Evolutionary conservation across 2,888 invertebrate genomes (phyloP), one percentile per base, ranked within the genome.

Genomic region (Dyspetes luteomarginatus): DNA sequence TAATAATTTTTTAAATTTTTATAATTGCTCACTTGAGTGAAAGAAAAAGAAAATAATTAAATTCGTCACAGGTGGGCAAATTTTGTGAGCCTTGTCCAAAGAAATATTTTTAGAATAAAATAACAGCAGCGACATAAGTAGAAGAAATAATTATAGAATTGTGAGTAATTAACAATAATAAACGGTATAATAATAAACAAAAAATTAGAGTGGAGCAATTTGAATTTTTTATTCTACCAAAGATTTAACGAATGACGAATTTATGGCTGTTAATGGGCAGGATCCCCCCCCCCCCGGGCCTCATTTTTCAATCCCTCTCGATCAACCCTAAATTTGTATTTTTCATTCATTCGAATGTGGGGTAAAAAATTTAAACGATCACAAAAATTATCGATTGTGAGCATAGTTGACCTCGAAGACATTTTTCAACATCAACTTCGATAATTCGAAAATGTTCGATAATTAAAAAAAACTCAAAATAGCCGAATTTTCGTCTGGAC

Each of bases 161-260:
- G 12, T 36, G 36, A 36, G 5, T 36, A 36, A 36, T 36, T 36
- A 2, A n/a, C 12, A 36, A 36, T 36, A 36, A 12, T 36, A 36
- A 36, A 36, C 12, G 12, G 36, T 36, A 36, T 36, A 9, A 9
- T 36, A n/a, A n/a, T n/a, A n/a, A n/a, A n/a, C n/a, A n/a, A n/a
- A 36, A 12, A 19, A 72, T 50, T 52, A 41, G 65, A 50, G 68
- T 52, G 74, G 64, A 78, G 73, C 62, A 73, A 72, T 81, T 81
- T 68, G 74, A 69, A n/a, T n/a, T n/a, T n/a, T n/a, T n/a, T n/a
- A n/a, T n/a, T n/a, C n/a, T n/a, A n/a, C n/a, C n/a, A n/a, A n/a
- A 82, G 72, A 50, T 73, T 68, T 74, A 71, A 81, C 56, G 65
- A 76, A 77, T 78, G 79, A 83, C 82, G 83, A 84, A 82, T 36